phyloP scores from a whole-genome alignment of 2,888 invertebrate genomes.

The Amitus sp. region DNA sequence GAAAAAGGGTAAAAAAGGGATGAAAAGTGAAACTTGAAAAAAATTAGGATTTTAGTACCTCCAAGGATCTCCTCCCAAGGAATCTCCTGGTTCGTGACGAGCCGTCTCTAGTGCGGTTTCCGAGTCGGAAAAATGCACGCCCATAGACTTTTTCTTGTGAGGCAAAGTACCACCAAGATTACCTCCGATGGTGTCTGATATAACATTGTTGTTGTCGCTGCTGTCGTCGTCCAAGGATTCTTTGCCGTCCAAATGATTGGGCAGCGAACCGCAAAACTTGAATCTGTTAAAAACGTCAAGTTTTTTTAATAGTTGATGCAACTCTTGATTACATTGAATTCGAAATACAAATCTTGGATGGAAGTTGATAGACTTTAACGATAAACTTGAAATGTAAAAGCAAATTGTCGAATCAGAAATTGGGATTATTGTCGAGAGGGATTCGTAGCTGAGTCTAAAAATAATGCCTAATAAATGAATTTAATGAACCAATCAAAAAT shows the following conservation, averaged over 20 bases:
- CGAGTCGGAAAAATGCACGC: slow-evolving; percentile 57
- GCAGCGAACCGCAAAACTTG: slow-evolving; percentile 72
- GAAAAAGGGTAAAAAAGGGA: too few relatives aligned
- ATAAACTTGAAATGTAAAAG: too few relatives aligned
- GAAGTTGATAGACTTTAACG: too few relatives aligned
- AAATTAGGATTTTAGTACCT: slow-evolving; percentile 50
- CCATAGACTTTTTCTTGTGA: slow-evolving; percentile 58
- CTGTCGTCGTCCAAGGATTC: slow-evolving; percentile 65
- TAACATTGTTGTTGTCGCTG: slow-evolving; percentile 69
- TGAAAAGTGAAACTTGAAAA: too few relatives aligned
- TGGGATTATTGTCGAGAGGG: too few relatives aligned
- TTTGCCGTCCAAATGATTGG: slow-evolving; percentile 76
- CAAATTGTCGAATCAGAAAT: too few relatives aligned
- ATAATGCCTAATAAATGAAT: background rate
- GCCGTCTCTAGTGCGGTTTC: slow-evolving; percentile 54
- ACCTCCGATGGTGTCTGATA: slow-evolving; percentile 57
- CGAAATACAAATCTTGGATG: too few relatives aligned
- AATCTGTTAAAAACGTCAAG: slow-evolving; percentile 55
- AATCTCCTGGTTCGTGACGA: slow-evolving; percentile 60
- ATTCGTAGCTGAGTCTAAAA: background rate
- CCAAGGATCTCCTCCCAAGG: slow-evolving; percentile 63
- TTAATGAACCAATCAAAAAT: background rate
- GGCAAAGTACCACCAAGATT: slow-evolving; percentile 61
- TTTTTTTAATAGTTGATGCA: too few relatives aligned
- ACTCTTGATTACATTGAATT: too few relatives aligned